Evolutionary conservation across 2,888 invertebrate species (phyloP).

Genomic region (Flexamia atlantica): DNA sequence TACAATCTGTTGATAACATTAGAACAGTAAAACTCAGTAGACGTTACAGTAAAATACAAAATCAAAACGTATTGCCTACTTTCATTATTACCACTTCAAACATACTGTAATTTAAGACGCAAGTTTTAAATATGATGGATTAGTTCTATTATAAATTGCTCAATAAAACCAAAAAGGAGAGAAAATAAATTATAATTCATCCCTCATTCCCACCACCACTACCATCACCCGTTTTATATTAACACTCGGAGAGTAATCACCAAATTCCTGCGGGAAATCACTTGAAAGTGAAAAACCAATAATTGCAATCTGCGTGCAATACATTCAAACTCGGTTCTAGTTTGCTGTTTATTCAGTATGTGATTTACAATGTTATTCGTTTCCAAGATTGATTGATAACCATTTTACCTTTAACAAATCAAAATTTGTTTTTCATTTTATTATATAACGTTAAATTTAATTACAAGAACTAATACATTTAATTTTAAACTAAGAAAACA

Average conservation of each 20-base stretch:
- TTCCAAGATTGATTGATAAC: neutral
- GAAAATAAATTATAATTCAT: neutral
- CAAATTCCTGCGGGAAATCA: conserved; percentile 27
- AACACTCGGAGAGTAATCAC: conserved; percentile 20
- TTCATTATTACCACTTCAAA: too few relatives aligned
- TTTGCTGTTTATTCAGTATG: conserved; percentile 20
- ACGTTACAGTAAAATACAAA: too few relatives aligned
- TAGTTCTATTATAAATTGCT: neutral
- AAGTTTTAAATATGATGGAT: too few relatives aligned
- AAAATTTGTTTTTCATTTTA: too few relatives aligned
- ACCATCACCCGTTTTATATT: neutral
- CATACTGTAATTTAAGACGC: too few relatives aligned
- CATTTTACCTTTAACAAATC: neutral
- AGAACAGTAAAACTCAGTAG: too few relatives aligned
- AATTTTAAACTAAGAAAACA: too few relatives aligned
- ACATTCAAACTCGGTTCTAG: conserved; percentile 14
- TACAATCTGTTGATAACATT: too few relatives aligned
- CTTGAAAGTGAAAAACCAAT: conserved; percentile 34
- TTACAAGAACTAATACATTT: too few relatives aligned
- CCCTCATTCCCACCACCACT: neutral
- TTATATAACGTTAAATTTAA: too few relatives aligned
- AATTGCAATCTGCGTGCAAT: conserved; percentile 31
- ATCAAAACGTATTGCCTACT: too few relatives aligned
- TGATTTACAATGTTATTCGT: conserved; percentile 17
- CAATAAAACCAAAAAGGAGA: neutral